A percentile compares a stretch with the other conserved stretches of the same genome.
phyloP scores from a whole-genome alignment of 2,113 vertebrate genomes.

The Seriola quinqueradiata region DNA sequence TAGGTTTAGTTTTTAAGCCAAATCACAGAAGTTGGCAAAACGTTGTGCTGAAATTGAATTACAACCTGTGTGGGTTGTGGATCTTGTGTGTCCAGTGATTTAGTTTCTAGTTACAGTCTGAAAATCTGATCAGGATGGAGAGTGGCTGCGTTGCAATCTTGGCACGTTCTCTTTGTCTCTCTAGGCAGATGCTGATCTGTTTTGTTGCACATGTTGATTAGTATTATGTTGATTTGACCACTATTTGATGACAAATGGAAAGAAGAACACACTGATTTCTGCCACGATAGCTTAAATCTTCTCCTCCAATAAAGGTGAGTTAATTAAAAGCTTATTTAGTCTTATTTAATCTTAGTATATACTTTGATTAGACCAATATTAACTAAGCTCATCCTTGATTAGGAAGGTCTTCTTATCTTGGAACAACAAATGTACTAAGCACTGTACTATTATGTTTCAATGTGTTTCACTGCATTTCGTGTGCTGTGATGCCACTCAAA shows the following conservation, averaged over 20 bases:
- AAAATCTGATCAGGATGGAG: slow-evolving; percentile 13
- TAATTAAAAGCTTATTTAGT: slow-evolving; percentile 9
- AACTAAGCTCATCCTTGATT: not conserved
- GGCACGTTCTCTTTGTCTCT: not conserved
- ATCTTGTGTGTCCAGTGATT: not conserved
- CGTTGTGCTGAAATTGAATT: slow-evolving; percentile 26
- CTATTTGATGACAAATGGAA: slow-evolving; percentile 13
- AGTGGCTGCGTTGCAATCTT: not conserved
- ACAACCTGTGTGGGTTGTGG: slow-evolving; percentile 10
- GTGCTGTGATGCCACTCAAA: not conserved
- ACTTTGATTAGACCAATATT: not conserved
- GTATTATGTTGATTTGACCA: not conserved
- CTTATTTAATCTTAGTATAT: not conserved
- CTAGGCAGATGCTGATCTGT: not conserved
- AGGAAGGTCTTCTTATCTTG: not conserved
- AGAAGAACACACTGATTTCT: not conserved
- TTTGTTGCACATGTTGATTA: slow-evolving; percentile 1
- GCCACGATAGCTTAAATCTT: not conserved
- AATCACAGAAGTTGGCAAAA: slow-evolving; percentile 6
- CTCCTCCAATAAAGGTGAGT: slow-evolving; percentile 3
- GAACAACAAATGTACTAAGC: not conserved
- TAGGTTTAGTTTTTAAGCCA: not conserved
- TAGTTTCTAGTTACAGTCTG: not conserved
- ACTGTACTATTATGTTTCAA: not conserved
- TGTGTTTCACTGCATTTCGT: not conserved